Evolutionary conservation across 2,113 vertebrate genomes (phyloP).

Genomic region (Pedetes capensis): DNA sequence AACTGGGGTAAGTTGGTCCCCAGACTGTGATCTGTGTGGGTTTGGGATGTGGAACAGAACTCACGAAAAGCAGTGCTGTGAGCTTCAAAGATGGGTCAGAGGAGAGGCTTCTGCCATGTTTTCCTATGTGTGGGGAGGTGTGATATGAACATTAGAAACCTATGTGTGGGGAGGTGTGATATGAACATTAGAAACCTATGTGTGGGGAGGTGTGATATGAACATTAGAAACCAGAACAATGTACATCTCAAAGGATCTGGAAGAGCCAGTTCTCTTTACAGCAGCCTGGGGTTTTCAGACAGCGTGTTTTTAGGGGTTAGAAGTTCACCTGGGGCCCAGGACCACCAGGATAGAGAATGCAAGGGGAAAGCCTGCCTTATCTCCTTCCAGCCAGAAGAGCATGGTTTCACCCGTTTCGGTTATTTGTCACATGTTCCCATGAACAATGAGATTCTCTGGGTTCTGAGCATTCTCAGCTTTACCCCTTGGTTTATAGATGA

Average conservation of each 20-base stretch:
- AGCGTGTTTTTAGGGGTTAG: no score
- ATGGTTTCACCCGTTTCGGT: neutral
- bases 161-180: no score
- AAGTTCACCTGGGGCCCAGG: neutral
- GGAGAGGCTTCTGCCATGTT: neutral
- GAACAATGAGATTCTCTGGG: neutral
- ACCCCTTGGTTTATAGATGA: neutral
- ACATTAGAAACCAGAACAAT: rapidly evolving
- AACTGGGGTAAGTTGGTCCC: neutral
- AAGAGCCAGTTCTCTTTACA: neutral
- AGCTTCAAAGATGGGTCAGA: neutral
- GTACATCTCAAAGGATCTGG: neutral
- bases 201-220: neutral
- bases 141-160: no score
- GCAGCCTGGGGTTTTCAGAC: neutral
- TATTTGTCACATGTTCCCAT: neutral
- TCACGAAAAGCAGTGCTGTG: no score
- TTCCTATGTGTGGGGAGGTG: neutral
- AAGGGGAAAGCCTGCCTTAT: no score
- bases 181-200: no score
- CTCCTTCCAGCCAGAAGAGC: neutral
- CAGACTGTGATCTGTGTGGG: no score
- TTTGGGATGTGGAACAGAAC: neutral
- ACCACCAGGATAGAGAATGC: rapidly evolving
- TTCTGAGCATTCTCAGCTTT: neutral